Evolutionary conservation across 2,113 vertebrate species (phyloP).

Genomic region (Caranx ignobilis): DNA sequence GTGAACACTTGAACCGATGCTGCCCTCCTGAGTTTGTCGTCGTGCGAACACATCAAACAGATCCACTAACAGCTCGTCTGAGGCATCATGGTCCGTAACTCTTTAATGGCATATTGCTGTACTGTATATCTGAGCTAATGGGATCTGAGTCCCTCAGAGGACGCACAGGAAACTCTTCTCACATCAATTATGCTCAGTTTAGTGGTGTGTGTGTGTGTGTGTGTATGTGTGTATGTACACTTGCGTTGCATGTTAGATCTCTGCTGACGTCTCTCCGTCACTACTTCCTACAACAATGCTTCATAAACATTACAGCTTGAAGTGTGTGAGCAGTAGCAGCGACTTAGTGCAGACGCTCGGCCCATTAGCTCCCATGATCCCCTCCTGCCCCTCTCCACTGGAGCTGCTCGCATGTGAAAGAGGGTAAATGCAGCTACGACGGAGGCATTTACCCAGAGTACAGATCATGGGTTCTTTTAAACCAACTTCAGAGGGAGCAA

Average conservation of each 20-base stretch:
- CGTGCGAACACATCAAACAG: slow-evolving; percentile 16
- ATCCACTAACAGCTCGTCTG: slow-evolving; percentile 23
- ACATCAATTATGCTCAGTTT: slow-evolving; percentile 32
- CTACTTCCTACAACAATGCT: slow-evolving; percentile 13
- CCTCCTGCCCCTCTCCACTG: slow-evolving; percentile 12
- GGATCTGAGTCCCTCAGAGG: neutral
- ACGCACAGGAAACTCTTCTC: slow-evolving; percentile 13
- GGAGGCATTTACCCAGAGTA: neutral
- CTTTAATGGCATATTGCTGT: slow-evolving; percentile 38
- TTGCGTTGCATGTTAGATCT: slow-evolving; percentile 20
- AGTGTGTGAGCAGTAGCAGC: slow-evolving; percentile 6
- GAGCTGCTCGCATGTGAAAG: slow-evolving; percentile 29
- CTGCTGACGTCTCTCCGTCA: slow-evolving; percentile 16
- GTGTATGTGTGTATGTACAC: slow-evolving; percentile 16
- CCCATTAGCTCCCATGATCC: slow-evolving; percentile 43
- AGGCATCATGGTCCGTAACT: neutral
- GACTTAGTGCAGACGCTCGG: neutral
- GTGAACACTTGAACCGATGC: neutral
- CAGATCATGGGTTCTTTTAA: slow-evolving; percentile 3
- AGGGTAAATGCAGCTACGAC: neutral
- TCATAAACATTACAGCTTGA: slow-evolving; percentile 20
- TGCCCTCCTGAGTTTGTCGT: neutral
- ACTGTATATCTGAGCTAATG: slow-evolving; percentile 13
- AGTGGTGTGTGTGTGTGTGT: slow-evolving; percentile 6
- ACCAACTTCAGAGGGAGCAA: neutral